These are phyloP conservation scores for Siniperca scherzeri DNA, from an alignment of 2,797 vertebrate genomes.

Conservation along the genomic window DNA sequence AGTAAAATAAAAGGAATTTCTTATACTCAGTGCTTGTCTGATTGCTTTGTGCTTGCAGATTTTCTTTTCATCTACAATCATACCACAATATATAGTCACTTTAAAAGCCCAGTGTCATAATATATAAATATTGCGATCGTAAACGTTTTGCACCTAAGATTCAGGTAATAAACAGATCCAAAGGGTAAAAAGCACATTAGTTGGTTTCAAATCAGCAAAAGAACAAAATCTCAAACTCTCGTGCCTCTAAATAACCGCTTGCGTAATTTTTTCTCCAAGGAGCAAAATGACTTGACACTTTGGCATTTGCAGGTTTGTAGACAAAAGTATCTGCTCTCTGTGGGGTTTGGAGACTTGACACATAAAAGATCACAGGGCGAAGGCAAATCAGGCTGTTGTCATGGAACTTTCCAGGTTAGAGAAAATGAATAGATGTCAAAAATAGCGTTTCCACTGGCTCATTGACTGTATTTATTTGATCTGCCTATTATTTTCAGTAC, in stretches of 20 bases:
- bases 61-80: background rate
- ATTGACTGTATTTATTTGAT: slow-evolving; percentile 18
- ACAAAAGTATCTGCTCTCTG: slow-evolving; percentile 45
- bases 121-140: background rate
- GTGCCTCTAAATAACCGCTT: slow-evolving; percentile 29
- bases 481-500: background rate
- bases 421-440: slow-evolving; percentile 9
- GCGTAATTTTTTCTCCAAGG: slow-evolving; percentile 21
- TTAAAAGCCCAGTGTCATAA: background rate
- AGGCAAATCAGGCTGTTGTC: slow-evolving; percentile 45
- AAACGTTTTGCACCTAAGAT: slow-evolving; percentile 1
- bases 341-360: slow-evolving; percentile 27
- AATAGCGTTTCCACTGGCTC: slow-evolving; percentile 29
- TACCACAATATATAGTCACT: background rate
- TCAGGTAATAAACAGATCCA: background rate
- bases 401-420: slow-evolving; percentile 32
- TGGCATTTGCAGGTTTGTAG: slow-evolving; percentile 69
- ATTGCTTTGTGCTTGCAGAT: background rate
- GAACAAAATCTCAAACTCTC: background rate
- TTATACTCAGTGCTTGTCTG: background rate
- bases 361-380: slow-evolving; percentile 58
- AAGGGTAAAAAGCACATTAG: background rate
- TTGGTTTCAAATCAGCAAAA: background rate
- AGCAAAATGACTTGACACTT: slow-evolving; percentile 62
- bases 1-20: background rate